A percentile compares a stretch with the other conserved stretches of the same genome.
phyloP scores from a whole-genome alignment of 2,113 vertebrate genomes.

The Vombatus ursinus region DNA sequence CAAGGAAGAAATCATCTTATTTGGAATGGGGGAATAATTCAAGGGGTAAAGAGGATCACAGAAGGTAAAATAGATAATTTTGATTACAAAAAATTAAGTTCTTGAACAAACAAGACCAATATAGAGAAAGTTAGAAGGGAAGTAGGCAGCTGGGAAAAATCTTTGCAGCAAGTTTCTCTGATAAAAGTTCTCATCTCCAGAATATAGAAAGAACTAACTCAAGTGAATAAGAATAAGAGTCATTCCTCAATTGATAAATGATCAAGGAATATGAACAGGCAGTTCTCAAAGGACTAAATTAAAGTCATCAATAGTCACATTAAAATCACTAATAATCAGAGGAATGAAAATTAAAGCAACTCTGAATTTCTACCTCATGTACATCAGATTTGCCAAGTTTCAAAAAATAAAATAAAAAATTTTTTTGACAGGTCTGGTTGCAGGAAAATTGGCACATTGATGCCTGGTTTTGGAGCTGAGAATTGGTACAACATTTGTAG shows the following conservation, averaged over 20 bases:
- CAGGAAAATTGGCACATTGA: neutral
- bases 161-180: neutral
- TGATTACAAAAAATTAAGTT: neutral
- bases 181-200: neutral
- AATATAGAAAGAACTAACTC: neutral
- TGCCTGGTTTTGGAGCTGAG: neutral
- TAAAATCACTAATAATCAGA: neutral
- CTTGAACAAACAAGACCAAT: neutral
- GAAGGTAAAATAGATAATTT: neutral
- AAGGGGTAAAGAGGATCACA: neutral
- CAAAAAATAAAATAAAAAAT: neutral
- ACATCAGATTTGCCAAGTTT: neutral
- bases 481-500: neutral
- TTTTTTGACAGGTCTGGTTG: neutral
- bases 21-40: neutral
- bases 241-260: neutral
- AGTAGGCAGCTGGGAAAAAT: neutral
- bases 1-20: neutral
- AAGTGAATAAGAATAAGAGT: neutral
- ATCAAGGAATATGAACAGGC: neutral
- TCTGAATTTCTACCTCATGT: neutral
- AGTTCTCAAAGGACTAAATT: neutral
- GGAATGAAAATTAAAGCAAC: neutral
- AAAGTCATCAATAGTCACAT: neutral
- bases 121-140: neutral